Conservation (phyloP, 1,140 invertebrate species). For the Drosophila ananassae region DNA sequence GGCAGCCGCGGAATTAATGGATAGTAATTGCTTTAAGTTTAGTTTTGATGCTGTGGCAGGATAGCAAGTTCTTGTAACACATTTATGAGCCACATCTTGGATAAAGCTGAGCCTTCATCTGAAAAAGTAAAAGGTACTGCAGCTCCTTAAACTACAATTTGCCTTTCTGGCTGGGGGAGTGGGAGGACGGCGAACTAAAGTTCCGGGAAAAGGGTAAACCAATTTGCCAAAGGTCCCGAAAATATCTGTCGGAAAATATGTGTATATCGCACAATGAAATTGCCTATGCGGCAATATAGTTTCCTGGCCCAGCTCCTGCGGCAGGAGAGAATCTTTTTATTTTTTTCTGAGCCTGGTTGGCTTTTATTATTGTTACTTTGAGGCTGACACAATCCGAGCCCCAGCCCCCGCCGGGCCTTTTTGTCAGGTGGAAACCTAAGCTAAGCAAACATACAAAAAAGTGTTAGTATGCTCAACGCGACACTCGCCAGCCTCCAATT, state of each 20-base stretch:
- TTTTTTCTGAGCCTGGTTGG: constrained; percentile 9
- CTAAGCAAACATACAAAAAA: constrained; percentile 70
- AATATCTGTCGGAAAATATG: constrained; percentile 51
- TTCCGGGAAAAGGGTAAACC: constrained; percentile 74
- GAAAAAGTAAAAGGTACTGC: neutral
- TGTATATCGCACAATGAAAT: constrained; percentile 66
- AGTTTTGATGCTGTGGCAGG: neutral
- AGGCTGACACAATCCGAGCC: constrained; percentile 32
- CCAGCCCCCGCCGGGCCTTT: constrained; percentile 25
- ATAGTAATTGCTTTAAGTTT: constrained; percentile 3
- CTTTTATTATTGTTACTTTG: constrained; percentile 74
- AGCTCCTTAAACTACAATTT: constrained; percentile 46
- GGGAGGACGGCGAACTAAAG: constrained; percentile 50
- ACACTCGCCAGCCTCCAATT: constrained; percentile 33
- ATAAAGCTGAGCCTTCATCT: neutral
- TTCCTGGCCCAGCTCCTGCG: constrained; percentile 27
- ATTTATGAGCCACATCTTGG: neutral
- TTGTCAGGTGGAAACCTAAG: constrained; percentile 66
- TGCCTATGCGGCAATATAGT: constrained; percentile 76
- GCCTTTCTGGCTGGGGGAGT: neutral
- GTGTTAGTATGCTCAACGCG: constrained; percentile 77
- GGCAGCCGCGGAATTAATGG: neutral
- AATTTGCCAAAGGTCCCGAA: constrained; percentile 52
- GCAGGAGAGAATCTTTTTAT: constrained; percentile 18
- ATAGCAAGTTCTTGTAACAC: neutral